phyloP scores from a whole-genome alignment of 37 sponge, comb jelly and placozoan species.

The Tethya wilhelma region DNA sequence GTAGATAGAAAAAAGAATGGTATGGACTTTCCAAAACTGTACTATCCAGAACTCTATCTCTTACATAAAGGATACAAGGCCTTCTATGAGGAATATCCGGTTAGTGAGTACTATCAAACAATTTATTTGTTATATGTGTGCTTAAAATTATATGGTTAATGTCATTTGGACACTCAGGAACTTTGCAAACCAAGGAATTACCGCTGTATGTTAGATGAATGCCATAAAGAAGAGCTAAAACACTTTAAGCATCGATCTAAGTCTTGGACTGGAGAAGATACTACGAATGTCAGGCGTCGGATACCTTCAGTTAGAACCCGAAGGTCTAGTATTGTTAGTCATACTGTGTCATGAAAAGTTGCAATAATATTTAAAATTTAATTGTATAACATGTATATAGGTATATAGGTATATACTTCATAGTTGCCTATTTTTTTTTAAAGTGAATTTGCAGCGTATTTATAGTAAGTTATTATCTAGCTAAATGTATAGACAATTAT shows the following conservation, averaged over 20 bases:
- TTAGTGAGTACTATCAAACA: constrained; percentile 17
- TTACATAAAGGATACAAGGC: constrained; percentile 90
- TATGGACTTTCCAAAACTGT: constrained; percentile 85
- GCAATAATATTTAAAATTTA: too few species aligned
- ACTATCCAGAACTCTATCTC: constrained; percentile 96
- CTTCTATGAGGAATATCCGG: constrained; percentile 44
- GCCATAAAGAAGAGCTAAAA: constrained; percentile 69
- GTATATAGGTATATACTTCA: too few species aligned
- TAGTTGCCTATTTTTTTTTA: too few species aligned
- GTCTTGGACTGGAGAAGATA: constrained; percentile 72
- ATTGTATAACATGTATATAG: too few species aligned
- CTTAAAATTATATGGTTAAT: not conserved
- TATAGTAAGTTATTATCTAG: too few species aligned
- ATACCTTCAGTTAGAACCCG: too few species aligned
- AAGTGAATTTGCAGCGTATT: too few species aligned
- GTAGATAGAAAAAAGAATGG: constrained; percentile 78
- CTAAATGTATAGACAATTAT: too few species aligned
- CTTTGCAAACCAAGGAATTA: constrained; percentile 79
- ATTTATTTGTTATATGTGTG: not conserved
- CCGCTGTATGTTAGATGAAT: constrained; percentile 68
- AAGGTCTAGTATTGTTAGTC: too few species aligned
- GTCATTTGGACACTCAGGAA: constrained; percentile 24
- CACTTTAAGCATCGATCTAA: constrained; percentile 71
- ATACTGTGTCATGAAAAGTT: too few species aligned
- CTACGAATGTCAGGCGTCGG: too few species aligned